Evolutionary conservation across 1,140 invertebrate genomes (phyloP).

Genomic region (Tenebrio molitor): DNA sequence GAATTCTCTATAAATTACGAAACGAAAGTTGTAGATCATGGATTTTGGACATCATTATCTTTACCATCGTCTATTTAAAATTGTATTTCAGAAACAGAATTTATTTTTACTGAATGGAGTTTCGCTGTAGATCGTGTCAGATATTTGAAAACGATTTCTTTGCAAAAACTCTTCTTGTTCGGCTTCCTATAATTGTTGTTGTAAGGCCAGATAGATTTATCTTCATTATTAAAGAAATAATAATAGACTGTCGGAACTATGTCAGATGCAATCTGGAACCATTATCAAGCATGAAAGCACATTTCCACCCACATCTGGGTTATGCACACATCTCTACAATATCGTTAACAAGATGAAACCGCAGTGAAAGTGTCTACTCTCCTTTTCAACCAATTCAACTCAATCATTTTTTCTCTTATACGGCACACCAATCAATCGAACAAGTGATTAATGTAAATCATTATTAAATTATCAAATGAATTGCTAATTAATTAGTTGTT

Average conservation of each 20-base stretch:
- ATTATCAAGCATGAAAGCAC: not conserved
- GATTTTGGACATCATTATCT: no score
- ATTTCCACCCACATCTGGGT: slow-evolving; percentile 10
- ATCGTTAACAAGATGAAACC: slow-evolving; percentile 11
- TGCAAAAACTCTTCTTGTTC: not conserved
- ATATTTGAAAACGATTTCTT: not conserved
- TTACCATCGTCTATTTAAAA: no score
- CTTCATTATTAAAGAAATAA: not conserved
- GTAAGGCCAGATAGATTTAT: not conserved
- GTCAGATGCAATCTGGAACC: slow-evolving; percentile 22
- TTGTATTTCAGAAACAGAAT: no score
- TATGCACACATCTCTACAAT: slow-evolving; percentile 26
- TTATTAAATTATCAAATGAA: slow-evolving; percentile 5
- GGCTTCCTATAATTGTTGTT: slow-evolving; percentile 11
- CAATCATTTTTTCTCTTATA: not conserved
- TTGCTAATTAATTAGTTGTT: not conserved
- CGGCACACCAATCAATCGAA: not conserved
- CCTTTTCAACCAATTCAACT: not conserved
- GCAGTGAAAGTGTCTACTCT: slow-evolving; percentile 13
- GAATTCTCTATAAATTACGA: no score
- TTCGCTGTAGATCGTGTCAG: no score
- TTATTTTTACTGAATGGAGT: no score
- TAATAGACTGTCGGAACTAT: not conserved
- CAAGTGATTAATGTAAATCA: slow-evolving; percentile 10
- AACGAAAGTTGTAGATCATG: no score